Conservation (phyloP, 23 tunicate species). For the Ascidia mentula region DNA sequence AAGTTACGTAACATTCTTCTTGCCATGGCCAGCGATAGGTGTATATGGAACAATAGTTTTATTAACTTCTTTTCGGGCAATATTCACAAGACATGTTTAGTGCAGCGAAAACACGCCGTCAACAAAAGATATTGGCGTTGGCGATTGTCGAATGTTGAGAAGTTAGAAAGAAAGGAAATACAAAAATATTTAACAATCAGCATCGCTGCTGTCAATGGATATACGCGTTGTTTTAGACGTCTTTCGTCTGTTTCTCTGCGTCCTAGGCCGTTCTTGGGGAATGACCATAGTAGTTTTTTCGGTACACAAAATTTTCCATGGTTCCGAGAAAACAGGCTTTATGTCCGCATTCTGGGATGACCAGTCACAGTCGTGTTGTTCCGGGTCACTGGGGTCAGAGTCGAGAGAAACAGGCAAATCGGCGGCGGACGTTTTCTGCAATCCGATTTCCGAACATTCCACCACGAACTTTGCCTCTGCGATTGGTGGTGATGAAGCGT, state of each 20-base stretch:
- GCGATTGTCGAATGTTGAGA: not conserved
- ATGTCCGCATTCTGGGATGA: not conserved
- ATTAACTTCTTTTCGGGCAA: too few relatives aligned
- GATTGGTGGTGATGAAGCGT: not conserved
- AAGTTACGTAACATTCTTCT: too few relatives aligned
- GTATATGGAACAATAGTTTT: too few relatives aligned
- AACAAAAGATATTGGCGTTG: not conserved
- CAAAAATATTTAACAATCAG: not conserved
- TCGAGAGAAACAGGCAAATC: not conserved
- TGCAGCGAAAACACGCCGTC: conserved; percentile 1
- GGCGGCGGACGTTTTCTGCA: not conserved
- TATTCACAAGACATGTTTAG: not conserved
- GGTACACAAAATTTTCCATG: not conserved
- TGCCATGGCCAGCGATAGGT: too few relatives aligned
- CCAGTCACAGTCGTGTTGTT: not conserved
- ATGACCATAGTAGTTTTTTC: too few relatives aligned
- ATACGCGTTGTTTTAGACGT: conserved; percentile 5
- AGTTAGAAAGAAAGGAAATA: not conserved
- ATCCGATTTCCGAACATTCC: not conserved
- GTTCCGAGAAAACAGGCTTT: not conserved
- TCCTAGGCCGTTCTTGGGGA: not conserved
- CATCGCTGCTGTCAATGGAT: not conserved
- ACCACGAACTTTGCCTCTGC: not conserved
- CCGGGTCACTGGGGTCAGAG: not conserved
- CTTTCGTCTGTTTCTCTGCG: not conserved